Evolutionary conservation across 2,113 vertebrate genomes (phyloP).

Genomic region (Hippocampus barbouri): DNA sequence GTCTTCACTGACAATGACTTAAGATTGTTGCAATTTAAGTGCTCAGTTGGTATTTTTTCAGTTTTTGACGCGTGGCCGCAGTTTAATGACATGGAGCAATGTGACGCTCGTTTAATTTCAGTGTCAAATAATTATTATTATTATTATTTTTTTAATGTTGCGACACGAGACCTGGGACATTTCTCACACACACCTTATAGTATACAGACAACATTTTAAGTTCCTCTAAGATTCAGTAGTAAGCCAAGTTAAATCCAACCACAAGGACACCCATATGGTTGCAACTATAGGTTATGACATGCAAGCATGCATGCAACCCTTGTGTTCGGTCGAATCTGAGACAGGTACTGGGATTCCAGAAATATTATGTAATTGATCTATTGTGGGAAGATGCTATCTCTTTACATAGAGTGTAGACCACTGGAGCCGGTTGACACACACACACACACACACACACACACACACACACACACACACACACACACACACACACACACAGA

Average conservation of each 20-base stretch:
- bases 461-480: constrained; percentile 21
- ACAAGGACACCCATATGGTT: constrained; percentile 29
- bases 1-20: too few species aligned
- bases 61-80: too few species aligned
- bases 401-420: constrained; percentile 63
- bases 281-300: constrained; percentile 46
- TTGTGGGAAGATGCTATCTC: constrained; percentile 69
- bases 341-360: constrained; percentile 48
- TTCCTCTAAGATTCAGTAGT: constrained; percentile 21
- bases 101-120: too few species aligned
- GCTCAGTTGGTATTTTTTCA: too few species aligned
- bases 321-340: constrained; percentile 33
- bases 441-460: constrained; percentile 22
- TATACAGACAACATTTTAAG: background rate
- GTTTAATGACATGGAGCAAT: too few species aligned
- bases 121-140: too few species aligned
- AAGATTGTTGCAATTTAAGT: too few species aligned
- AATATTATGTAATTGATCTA: constrained; percentile 68
- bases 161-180: too few species aligned
- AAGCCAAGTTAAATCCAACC: background rate
- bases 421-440: constrained; percentile 53
- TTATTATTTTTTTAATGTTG: too few species aligned
- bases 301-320: constrained; percentile 6
- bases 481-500: constrained; percentile 25
- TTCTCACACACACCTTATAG: too few species aligned